Evolutionary conservation across 2,888 invertebrate genomes (phyloP), one percentile per base, ranked within the genome.

Genomic region (Andrena flavipes): DNA sequence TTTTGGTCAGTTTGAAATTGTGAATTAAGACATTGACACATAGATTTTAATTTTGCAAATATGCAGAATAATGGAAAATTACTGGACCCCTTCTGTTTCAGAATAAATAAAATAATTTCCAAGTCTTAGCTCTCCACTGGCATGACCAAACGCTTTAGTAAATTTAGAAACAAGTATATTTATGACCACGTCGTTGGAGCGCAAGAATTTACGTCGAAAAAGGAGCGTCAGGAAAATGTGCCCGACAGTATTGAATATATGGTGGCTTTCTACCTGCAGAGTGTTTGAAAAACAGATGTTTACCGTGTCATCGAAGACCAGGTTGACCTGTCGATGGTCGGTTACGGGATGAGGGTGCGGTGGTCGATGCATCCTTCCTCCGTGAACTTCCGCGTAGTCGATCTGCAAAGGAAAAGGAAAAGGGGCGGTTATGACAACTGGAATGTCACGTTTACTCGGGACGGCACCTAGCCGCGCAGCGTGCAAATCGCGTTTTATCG

Each of bases 361-460:
- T 88, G 93, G 92, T 87, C 94, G 93, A 90, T 94, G 94, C 94
- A 94, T 95, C 91, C 93, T 94, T 91, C 93, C 91, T 89, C 94
- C 91, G 84, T 93, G 93, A 80, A 93, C 94, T 91, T 96, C 96
- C 87, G 96, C 96, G 94, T 96, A 96, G 94, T 97, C 96, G 94
- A 97, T 96, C 97, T 97, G 95, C 3, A 95, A 92, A 68, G 80
- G 7, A 60, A 20, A 73, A 8, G 65, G 4, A 2, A 30, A 8
- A 20, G 4, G 48, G 29, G 29, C 10, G 10, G 76, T 68, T 56
- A 23, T 67, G 76, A 20, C 70, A 75, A 49, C 62, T 64, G 23
- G 23, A 54, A 33, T 49, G 8, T 30, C 33, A 8, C 20, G 13
- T 59, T 26, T 30, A 8, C 0, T 6, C 23, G 6, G 54, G 13